Conservation (phyloP, 2,888 invertebrate species). For the Troides aeacus region DNA sequence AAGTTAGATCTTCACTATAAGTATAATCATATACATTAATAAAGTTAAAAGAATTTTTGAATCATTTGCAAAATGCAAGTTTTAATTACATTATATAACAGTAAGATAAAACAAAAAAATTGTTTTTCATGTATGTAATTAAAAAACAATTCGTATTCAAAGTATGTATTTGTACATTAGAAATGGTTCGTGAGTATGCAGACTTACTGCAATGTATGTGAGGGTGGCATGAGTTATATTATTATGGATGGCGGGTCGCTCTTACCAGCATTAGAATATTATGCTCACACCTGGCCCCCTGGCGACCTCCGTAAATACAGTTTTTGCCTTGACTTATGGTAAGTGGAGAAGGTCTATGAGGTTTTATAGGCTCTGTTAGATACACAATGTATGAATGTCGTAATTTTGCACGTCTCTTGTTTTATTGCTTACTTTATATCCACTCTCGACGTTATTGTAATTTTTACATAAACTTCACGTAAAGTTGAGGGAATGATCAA, state of each 20-base stretch:
- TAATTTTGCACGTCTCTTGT: conserved; percentile 6
- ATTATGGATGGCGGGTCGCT: conserved; percentile 71
- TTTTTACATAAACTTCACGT: neutral
- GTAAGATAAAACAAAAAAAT: too few relatives aligned
- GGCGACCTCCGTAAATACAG: conserved; percentile 61
- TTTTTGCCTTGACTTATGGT: conserved; percentile 55
- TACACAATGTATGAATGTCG: conserved; percentile 19
- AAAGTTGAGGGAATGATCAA: neutral
- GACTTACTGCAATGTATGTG: conserved; percentile 39
- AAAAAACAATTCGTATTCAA: too few relatives aligned
- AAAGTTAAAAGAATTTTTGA: too few relatives aligned
- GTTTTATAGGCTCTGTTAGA: conserved; percentile 35
- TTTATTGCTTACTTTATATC: conserved; percentile 11
- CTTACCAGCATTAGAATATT: conserved; percentile 73
- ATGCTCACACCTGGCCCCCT: conserved; percentile 64
- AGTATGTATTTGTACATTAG: neutral
- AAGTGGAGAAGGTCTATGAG: conserved; percentile 45
- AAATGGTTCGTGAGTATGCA: conserved; percentile 22
- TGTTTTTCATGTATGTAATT: too few relatives aligned
- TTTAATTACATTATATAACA: too few relatives aligned
- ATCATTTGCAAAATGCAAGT: too few relatives aligned
- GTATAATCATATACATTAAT: too few relatives aligned
- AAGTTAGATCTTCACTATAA: too few relatives aligned
- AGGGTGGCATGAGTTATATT: conserved; percentile 57
- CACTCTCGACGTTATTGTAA: neutral